phyloP scores from a whole-genome alignment of 2,113 vertebrate genomes.

The Pogona vitticeps region DNA sequence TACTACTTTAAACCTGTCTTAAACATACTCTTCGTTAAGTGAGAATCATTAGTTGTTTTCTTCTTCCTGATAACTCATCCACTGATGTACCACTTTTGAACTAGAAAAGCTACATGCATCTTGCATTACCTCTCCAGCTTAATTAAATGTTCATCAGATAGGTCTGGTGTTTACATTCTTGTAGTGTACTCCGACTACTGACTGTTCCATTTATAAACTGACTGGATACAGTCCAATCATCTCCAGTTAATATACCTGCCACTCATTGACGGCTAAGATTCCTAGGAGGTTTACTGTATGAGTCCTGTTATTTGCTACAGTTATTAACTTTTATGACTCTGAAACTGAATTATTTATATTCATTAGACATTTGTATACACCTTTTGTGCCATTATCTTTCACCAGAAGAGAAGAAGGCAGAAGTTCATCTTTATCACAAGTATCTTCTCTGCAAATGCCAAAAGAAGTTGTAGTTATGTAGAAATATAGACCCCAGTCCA shows the following conservation, averaged over 20 bases:
- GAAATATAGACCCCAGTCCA: neutral
- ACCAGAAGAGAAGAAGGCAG: conserved; percentile 17
- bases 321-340: conserved; percentile 55
- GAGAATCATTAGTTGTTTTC: conserved; percentile 47
- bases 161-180: conserved; percentile 69
- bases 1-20: conserved; percentile 20
- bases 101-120: conserved; percentile 54
- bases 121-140: conserved; percentile 70
- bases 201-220: conserved; percentile 59
- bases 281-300: conserved; percentile 24
- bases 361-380: conserved; percentile 38
- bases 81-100: conserved; percentile 52
- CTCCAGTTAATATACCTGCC: conserved; percentile 31
- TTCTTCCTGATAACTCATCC: conserved; percentile 36
- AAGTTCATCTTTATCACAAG: conserved; percentile 9
- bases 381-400: conserved; percentile 20
- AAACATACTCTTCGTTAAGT: neutral
- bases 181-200: conserved; percentile 57
- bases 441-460: conserved; percentile 22
- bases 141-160: conserved; percentile 74
- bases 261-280: conserved; percentile 50
- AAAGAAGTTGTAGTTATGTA: conserved; percentile 30
- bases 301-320: conserved; percentile 37
- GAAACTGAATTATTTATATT: conserved; percentile 40
- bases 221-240: conserved; percentile 56